Evolutionary conservation across 2,797 vertebrate genomes (phyloP).

Genomic region (Lophotriccus pileatus): DNA sequence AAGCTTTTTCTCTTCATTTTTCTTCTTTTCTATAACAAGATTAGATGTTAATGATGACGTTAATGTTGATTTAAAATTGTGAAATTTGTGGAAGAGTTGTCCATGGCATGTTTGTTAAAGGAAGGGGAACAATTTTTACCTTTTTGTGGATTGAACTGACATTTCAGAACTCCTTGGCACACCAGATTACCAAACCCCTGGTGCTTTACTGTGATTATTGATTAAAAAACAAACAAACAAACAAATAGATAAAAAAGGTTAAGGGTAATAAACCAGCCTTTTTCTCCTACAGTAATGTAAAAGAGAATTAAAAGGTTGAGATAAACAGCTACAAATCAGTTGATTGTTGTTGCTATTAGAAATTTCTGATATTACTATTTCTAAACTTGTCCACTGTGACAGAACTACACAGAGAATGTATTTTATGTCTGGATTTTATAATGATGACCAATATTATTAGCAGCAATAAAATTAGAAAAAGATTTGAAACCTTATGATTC

Average conservation of each 20-base stretch:
- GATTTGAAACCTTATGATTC: background rate
- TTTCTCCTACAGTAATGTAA: rapidly evolving
- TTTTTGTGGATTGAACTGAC: background rate
- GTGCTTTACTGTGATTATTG: background rate
- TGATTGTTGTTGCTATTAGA: background rate
- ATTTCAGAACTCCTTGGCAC: background rate
- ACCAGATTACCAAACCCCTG: rapidly evolving
- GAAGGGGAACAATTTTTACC: background rate
- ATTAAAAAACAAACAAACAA: background rate
- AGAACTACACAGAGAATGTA: background rate
- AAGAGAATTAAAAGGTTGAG: background rate
- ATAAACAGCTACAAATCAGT: background rate
- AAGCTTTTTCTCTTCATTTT: background rate
- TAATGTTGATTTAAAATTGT: background rate
- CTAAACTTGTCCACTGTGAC: background rate
- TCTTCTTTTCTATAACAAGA: background rate
- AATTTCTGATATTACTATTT: background rate
- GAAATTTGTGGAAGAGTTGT: background rate
- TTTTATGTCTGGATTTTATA: background rate
- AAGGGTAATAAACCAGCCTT: rapidly evolving
- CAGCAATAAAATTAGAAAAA: background rate
- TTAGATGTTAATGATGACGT: rapidly evolving
- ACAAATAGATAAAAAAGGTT: no score
- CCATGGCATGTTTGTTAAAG: background rate
- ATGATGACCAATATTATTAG: background rate